These are phyloP conservation scores for Limnothrissa miodon DNA, from an alignment of 2,113 vertebrate species.

Conservation along the genomic window DNA sequence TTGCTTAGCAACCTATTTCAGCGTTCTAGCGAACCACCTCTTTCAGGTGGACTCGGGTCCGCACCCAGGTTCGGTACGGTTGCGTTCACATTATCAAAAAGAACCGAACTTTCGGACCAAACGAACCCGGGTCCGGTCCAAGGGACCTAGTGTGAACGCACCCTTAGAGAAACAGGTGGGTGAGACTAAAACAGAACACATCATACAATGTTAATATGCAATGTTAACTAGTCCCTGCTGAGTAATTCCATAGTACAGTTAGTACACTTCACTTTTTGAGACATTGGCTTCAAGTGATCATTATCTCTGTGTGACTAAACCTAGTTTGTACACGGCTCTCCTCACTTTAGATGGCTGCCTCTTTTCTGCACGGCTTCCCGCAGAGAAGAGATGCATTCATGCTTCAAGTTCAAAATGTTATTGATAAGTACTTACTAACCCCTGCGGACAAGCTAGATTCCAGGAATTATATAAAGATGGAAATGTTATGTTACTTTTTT, in stretches of 20 bases:
- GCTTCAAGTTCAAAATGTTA: neutral
- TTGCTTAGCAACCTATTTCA: no score
- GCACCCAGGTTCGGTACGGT: no score
- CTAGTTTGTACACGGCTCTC: neutral
- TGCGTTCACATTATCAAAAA: no score
- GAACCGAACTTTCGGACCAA: no score
- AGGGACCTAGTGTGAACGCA: no score
- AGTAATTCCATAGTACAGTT: neutral
- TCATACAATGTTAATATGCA: conserved; percentile 2
- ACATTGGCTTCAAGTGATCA: neutral
- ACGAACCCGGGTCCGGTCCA: no score
- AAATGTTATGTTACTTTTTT: neutral
- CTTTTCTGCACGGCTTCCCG: no score
- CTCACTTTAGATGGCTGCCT: neutral
- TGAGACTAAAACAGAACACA: neutral
- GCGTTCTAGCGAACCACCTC: no score
- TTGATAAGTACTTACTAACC: neutral
- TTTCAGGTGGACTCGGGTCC: no score
- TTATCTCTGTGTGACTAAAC: conserved; percentile 14
- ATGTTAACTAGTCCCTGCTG: conserved; percentile 6
- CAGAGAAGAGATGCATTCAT: neutral
- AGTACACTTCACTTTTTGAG: neutral
- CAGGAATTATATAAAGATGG: neutral
- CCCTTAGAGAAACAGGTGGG: no score
- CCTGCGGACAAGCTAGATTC: neutral